Conservation (phyloP, 2,113 vertebrate genomes). For the Petrocephalus microphthalmus region DNA sequence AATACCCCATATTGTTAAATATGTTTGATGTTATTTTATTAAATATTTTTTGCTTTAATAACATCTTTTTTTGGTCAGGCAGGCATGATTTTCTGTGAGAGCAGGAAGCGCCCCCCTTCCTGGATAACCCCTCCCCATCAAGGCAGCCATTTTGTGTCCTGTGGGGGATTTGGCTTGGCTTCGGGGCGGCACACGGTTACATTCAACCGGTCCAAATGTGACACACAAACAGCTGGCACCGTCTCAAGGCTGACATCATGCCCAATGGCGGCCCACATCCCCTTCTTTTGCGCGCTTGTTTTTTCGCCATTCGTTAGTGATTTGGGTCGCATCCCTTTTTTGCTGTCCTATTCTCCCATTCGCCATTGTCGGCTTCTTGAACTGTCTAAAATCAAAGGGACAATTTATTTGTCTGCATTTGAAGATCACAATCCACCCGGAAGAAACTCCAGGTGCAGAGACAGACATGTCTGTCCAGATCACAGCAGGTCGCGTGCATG, state of each 20-base stretch:
- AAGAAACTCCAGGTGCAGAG: neutral
- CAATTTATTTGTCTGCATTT: neutral
- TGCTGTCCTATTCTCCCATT: neutral
- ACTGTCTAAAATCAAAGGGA: neutral
- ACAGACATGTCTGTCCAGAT: neutral
- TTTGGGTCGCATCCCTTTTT: neutral
- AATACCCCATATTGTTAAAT: neutral
- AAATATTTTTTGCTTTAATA: neutral
- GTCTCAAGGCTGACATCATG: conserved; percentile 91
- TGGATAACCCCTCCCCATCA: conserved; percentile 31
- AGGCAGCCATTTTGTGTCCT: conserved; percentile 55
- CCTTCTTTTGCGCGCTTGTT: neutral
- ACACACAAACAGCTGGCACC: conserved; percentile 80
- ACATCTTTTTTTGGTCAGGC: neutral
- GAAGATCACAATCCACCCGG: neutral
- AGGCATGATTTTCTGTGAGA: neutral
- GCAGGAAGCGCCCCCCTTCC: neutral
- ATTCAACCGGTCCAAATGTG: conserved; percentile 70
- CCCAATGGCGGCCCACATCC: conserved; percentile 29
- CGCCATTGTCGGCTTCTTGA: neutral
- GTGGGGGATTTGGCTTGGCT: conserved; percentile 51
- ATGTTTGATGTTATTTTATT: neutral
- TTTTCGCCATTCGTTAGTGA: neutral
- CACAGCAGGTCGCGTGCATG: neutral
- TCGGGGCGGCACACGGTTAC: conserved; percentile 63